A percentile compares a stretch with the other conserved stretches of the same genome.
These are phyloP conservation scores for Conistra vaccinii DNA, from an alignment of 2,888 invertebrate species.

Conservation along the genomic window DNA sequence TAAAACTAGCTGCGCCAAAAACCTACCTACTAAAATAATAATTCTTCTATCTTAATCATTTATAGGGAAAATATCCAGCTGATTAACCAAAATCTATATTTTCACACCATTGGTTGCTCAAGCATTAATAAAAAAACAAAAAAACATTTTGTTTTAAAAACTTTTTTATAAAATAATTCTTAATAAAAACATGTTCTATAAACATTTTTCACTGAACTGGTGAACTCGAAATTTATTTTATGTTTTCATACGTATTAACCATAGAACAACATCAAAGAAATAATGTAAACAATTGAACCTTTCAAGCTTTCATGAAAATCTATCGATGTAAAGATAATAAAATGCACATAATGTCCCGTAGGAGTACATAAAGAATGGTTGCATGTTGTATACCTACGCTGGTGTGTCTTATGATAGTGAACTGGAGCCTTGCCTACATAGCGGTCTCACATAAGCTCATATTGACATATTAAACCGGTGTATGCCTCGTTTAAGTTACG, in stretches of 20 bases:
- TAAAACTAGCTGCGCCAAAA: too few relatives aligned
- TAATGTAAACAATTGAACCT: conserved; percentile 3
- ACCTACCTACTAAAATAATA: too few relatives aligned
- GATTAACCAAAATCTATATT: too few relatives aligned
- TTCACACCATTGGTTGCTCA: too few relatives aligned
- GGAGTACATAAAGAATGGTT: conserved; percentile 18
- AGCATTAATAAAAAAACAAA: not conserved
- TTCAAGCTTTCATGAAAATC: not conserved
- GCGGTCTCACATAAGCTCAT: conserved; percentile 41
- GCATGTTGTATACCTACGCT: conserved; percentile 9
- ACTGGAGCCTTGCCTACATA: conserved; percentile 18
- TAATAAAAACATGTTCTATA: not conserved
- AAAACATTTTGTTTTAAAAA: not conserved
- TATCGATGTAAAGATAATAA: conserved; percentile 13
- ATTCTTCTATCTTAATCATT: not conserved
- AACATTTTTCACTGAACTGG: conserved; percentile 9
- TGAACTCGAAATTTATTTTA: conserved; percentile 10
- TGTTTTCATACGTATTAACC: not conserved
- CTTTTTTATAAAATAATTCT: conserved; percentile 18
- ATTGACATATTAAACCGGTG: conserved; percentile 52
- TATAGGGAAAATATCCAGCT: not conserved
- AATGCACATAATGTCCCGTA: not conserved
- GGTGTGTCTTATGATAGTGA: conserved; percentile 31
- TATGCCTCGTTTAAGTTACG: not conserved
- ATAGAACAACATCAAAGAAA: conserved; percentile 15